Conservation (phyloP, 1,140 invertebrate species). For the Aphaenogaster ashmeadi region DNA sequence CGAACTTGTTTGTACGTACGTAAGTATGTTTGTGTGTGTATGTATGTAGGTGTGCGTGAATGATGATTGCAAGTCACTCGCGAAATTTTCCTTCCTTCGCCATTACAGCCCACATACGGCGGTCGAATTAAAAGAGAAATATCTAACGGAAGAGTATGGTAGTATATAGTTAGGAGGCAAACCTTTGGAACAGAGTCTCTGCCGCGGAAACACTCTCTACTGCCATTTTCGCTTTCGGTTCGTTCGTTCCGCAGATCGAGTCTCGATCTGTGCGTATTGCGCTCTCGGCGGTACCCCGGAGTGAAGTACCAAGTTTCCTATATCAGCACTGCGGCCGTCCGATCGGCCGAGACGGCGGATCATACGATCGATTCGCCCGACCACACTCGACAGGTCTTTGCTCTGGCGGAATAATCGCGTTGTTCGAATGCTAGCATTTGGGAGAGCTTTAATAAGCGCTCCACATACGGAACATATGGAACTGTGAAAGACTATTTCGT, state of each 20-base stretch:
- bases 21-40: too few relatives aligned
- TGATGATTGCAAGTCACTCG: slow-evolving; percentile 51
- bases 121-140: slow-evolving; percentile 80
- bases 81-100: slow-evolving; percentile 56
- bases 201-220: slow-evolving; percentile 87
- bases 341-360: slow-evolving; percentile 72
- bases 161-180: slow-evolving; percentile 80
- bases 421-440: slow-evolving; percentile 78
- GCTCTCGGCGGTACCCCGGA: slow-evolving; percentile 30
- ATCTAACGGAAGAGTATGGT: slow-evolving; percentile 4
- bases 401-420: slow-evolving; percentile 70
- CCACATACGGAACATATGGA: background rate
- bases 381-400: slow-evolving; percentile 77
- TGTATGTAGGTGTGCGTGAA: slow-evolving; percentile 24
- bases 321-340: slow-evolving; percentile 81
- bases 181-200: slow-evolving; percentile 87
- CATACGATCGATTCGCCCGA: slow-evolving; percentile 81
- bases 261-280: slow-evolving; percentile 74
- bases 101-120: background rate
- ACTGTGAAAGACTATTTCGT: slow-evolving; percentile 11
- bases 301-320: slow-evolving; percentile 45
- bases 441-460: slow-evolving; percentile 52
- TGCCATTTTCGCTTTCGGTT: slow-evolving; percentile 83
- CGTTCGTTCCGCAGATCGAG: slow-evolving; percentile 74
- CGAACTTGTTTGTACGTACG: background rate